Conservation (phyloP, 2,113 vertebrate species). For the Cynocephalus volans region DNA sequence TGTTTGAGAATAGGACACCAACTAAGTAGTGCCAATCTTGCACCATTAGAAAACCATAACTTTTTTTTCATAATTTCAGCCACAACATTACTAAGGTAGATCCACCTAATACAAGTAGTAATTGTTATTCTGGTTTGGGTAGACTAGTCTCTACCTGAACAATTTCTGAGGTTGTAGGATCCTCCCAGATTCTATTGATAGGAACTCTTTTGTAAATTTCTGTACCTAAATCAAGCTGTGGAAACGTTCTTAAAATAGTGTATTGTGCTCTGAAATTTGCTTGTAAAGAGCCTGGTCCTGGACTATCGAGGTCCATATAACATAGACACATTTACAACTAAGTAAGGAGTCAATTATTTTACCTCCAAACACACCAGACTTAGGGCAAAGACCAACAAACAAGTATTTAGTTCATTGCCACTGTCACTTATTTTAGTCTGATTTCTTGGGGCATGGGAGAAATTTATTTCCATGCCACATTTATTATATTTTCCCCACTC, state of each 20-base stretch:
- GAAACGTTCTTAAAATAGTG: background rate
- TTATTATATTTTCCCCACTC: background rate
- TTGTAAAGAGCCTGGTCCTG: background rate
- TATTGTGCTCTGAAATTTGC: background rate
- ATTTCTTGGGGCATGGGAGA: background rate
- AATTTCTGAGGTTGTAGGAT: background rate
- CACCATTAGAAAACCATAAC: background rate
- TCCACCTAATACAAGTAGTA: background rate
- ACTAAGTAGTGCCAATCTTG: background rate
- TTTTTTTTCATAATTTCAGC: background rate
- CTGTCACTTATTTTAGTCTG: background rate
- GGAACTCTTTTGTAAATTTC: background rate
- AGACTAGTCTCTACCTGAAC: background rate
- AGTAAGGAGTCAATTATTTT: background rate
- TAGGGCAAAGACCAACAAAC: background rate
- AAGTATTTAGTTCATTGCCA: background rate
- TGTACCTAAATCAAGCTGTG: background rate
- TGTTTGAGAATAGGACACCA: background rate
- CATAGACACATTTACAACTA: background rate
- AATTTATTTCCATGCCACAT: background rate
- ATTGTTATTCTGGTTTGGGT: background rate
- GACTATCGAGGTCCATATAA: background rate
- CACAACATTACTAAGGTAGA: background rate
- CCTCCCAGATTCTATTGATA: background rate
- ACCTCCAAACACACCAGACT: background rate